Evolutionary conservation across 2,888 invertebrate species (phyloP).

Genomic region (Dione vanillae): DNA sequence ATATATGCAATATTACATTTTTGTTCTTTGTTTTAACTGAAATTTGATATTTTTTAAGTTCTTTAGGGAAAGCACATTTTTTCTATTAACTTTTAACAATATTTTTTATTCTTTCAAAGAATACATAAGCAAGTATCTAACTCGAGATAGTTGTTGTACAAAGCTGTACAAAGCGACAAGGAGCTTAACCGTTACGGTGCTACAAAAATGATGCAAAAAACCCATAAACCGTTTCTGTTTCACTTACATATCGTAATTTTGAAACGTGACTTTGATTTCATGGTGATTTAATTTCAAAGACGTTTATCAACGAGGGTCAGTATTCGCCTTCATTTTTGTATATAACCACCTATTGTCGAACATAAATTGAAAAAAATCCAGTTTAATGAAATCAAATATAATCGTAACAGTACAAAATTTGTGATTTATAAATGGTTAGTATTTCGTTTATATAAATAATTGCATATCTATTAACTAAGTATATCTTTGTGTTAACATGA

Average conservation of each 20-base stretch:
- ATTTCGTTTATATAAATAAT: background rate
- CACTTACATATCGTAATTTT: slow-evolving; percentile 74
- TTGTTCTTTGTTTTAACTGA: background rate
- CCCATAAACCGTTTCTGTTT: slow-evolving; percentile 76
- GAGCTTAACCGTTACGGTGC: slow-evolving; percentile 69
- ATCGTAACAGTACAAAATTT: background rate
- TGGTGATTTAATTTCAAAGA: slow-evolving; percentile 59
- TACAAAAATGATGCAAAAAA: slow-evolving; percentile 73
- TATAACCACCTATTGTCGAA: background rate
- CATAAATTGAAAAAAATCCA: background rate
- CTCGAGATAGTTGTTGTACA: slow-evolving; percentile 58
- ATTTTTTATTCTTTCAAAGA: background rate
- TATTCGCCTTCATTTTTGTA: slow-evolving; percentile 64
- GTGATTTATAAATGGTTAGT: too few species aligned
- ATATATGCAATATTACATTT: too few species aligned
- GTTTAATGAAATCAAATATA: background rate
- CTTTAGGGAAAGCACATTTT: too few species aligned
- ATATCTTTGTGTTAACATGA: background rate
- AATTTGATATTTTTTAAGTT: too few species aligned
- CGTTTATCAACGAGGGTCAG: slow-evolving; percentile 61
- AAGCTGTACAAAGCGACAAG: slow-evolving; percentile 66
- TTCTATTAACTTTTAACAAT: too few species aligned
- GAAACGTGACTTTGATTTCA: slow-evolving; percentile 75
- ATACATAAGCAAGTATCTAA: slow-evolving; percentile 7
- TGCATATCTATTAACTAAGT: background rate